Evolutionary conservation across 2,113 vertebrate genomes (phyloP).

Genomic region (Ammodytes dubius): DNA sequence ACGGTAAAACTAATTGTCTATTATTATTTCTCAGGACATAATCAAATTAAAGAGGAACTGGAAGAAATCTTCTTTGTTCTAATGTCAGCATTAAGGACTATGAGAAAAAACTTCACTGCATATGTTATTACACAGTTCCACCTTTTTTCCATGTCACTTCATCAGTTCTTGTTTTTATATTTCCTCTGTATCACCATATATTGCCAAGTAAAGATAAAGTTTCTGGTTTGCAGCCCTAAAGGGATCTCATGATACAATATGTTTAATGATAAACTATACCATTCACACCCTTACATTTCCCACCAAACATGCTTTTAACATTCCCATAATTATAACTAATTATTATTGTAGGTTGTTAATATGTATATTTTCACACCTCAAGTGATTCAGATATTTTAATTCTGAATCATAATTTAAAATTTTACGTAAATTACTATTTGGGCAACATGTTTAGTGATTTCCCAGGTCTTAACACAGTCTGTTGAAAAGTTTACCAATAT

Average conservation of each 20-base stretch:
- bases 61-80: no score
- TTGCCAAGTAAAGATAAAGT: background rate
- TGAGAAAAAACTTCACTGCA: no score
- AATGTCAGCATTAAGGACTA: no score
- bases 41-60: no score
- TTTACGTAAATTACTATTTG: background rate
- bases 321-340: background rate
- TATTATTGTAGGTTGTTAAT: background rate
- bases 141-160: background rate
- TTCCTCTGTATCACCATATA: background rate
- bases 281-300: background rate
- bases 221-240: background rate
- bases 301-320: background rate
- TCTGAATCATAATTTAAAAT: no score
- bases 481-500: background rate
- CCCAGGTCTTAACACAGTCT: background rate
- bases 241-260: background rate
- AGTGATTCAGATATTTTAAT: no score
- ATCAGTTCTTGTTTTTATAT: background rate
- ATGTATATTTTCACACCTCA: background rate
- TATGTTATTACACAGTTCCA: background rate
- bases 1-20: no score
- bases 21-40: no score
- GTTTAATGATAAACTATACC: background rate
- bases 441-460: background rate